Evolutionary conservation across 2,113 vertebrate species (phyloP).

Genomic region (Solea solea): DNA sequence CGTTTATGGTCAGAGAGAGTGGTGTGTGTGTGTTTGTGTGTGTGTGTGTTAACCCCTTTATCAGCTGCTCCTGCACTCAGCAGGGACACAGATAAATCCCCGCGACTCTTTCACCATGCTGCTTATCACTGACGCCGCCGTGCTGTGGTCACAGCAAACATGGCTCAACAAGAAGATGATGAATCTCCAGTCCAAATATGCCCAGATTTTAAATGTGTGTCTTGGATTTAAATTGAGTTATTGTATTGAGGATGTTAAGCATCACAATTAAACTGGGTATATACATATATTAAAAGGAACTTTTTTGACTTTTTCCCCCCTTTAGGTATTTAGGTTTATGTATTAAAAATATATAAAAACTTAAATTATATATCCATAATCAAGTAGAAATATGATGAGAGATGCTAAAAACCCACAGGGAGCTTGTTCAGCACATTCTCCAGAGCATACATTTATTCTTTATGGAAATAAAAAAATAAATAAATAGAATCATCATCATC

Average conservation of each 20-base stretch:
- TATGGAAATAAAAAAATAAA: no score
- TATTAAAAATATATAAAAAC: no score
- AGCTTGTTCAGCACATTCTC: no score
- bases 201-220: constrained; percentile 4
- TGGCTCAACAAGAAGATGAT: constrained; percentile 5
- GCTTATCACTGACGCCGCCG: constrained; percentile 41
- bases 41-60: constrained; percentile 37
- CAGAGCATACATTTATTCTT: no score
- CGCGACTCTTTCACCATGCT: constrained; percentile 21
- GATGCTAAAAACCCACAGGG: no score
- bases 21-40: background rate
- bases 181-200: constrained; percentile 18
- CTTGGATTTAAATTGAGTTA: background rate
- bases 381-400: no score
- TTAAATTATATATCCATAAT: no score
- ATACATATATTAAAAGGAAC: background rate
- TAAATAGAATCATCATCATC: no score
- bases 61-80: constrained; percentile 34
- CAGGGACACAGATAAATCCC: constrained; percentile 49
- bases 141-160: constrained; percentile 37
- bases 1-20: constrained; percentile 52
- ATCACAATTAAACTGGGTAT: background rate
- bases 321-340: no score
- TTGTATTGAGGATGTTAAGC: background rate
- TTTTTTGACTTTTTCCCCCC: no score